Base-by-base conservation (phyloP, 2,888 invertebrate species). In the Apodemia hepburni region DNA sequence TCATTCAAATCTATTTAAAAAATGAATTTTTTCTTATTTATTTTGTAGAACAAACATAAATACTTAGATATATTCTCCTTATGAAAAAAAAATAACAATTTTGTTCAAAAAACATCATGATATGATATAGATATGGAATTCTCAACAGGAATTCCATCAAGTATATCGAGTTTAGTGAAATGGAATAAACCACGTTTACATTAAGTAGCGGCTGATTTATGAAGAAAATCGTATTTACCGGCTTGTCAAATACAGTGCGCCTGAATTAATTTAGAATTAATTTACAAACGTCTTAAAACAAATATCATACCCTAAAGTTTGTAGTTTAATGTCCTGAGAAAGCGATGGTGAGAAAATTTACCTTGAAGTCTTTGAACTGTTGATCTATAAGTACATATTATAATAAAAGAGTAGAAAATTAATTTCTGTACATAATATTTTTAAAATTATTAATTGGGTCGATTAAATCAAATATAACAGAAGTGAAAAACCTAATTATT, bases 161-260 rank as follows among this genome's bases (percentile, higher is more conserved):
- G 51, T 22, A 12, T 27, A 27, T 27, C 27, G 12, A 22, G 27
- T 27, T 54, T 49, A 5, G 15, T 22, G 54, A 54, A 27, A 54
- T 27, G 54, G 6, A 54, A 27, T 22, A 15, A 54, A 54, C 6
- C 27, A 27, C 27, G 6, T 54, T 51, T 54, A 54, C 27, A 27
- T 54, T 54, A 27, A 15, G 54, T 27, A 15, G 12, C 22, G 22
- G 22, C 49, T 49, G 45, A 11, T 27, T 27, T 54, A 27, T 27
- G 27, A 27, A 54, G 27, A 22, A 54, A 22, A 51, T 22, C 22
- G 54, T 27, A 54, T 27, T 27, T 22, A 54, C 15, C 54, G 22
- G 54, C 54, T 54, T 54, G 54, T 54, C 54, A 54, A 54, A 54
- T 54, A 54, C 54, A 27, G 54, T 27, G 27, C 27, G 54, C 15